Base-by-base conservation (phyloP, 2,113 vertebrate species). In the Heptranchias perlo region DNA sequence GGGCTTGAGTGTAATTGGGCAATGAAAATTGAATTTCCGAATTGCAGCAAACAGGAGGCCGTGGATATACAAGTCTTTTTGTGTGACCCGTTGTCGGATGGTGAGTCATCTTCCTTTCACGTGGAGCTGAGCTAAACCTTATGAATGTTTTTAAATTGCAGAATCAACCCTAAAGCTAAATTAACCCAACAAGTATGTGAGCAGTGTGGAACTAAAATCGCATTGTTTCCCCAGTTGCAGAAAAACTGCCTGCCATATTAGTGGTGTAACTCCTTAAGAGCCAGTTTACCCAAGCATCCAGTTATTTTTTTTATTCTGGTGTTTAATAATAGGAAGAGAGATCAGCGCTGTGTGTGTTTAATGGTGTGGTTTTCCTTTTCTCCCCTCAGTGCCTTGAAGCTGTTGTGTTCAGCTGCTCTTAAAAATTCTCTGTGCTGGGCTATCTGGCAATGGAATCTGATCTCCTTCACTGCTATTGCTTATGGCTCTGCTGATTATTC, bases 231-330 rank as follows among this genome's bases (percentile, higher is more conserved):
- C 65, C 64, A 95, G 94, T 95, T 31, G 94, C 23, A 95, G 65
- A 69, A 95, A 95, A 95, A 95, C 94, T 95, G 94, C 94, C 44
- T 73, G 94, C 94, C 94, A 95, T 95, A 52, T 52, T 69, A 95
- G 64, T 98, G 98, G 97, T 98, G 98, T 98, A 98, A 98, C 98
- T 98, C 98, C 98, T 98, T 98, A 98, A 97, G 97, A 96, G 96
- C 97, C 96, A 96, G 96, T 97, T 96, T 97, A 69, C 96, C 96
- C 96, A 96, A 95, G 25, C 93, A 97, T 97, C 97, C 96, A 96
- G 96, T 97, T 97, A 96, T 96, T 96, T 96, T 97, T 96, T 97
- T 65, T 84, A 96, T 96, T 96, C 96, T 96, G 96, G 96, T n/a
- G n/a, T 97, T 95, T 52, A 95, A 95, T 49, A 52, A 35, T 69